phyloP scores from a whole-genome alignment of 2,888 invertebrate species.

The Gastrophysa polygoni region DNA sequence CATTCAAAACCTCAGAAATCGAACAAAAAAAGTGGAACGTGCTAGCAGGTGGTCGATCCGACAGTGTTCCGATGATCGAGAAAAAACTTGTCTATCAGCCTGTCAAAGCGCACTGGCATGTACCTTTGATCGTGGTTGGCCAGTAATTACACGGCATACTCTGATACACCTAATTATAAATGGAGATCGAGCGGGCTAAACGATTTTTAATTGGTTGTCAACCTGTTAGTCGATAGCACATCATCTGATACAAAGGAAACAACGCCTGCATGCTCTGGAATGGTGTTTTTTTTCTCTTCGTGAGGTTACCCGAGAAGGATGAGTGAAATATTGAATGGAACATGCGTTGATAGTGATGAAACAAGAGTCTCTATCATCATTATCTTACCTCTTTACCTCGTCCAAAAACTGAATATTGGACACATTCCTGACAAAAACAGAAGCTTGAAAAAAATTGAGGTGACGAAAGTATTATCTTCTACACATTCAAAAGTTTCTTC shows the following conservation, averaged over 20 bases:
- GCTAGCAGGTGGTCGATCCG: conserved; percentile 41
- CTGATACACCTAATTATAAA: conserved; percentile 57
- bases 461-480: no score
- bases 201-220: conserved; percentile 57
- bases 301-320: no score
- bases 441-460: no score
- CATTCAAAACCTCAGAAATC: not conserved
- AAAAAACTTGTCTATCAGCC: conserved; percentile 50
- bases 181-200: conserved; percentile 53
- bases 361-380: no score
- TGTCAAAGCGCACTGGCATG: conserved; percentile 48
- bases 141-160: conserved; percentile 54
- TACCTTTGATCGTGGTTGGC: conserved; percentile 52
- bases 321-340: no score
- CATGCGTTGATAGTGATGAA: no score
- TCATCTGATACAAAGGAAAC: conserved; percentile 28
- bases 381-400: no score
- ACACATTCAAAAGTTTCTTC: no score
- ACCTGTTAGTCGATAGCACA: conserved; percentile 51
- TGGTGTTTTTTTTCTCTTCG: not conserved
- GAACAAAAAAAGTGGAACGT: conserved; percentile 20
- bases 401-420: no score
- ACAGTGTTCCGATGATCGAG: conserved; percentile 29
- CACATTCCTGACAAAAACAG: no score
- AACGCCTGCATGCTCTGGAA: conserved; percentile 22